Conservation (phyloP, 2,797 vertebrate genomes). For the Manis crassicaudata region DNA sequence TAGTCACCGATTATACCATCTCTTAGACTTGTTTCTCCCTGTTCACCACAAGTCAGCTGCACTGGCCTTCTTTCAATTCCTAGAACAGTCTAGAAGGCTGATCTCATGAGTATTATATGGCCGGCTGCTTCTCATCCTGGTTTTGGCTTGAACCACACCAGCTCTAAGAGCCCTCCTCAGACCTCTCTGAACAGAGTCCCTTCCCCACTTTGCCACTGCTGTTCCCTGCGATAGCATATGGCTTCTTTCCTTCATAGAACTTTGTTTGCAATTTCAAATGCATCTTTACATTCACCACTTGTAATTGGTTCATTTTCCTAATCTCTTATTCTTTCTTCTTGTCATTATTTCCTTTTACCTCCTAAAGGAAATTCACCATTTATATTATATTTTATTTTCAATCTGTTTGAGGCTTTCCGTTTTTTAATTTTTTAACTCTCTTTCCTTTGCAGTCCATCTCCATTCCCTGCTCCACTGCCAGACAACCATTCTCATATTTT, state of each 20-base stretch:
- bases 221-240: not conserved
- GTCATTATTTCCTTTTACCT: conserved; percentile 2
- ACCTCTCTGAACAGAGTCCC: not conserved
- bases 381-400: conserved; percentile 22
- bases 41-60: not conserved
- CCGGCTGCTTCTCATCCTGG: not conserved
- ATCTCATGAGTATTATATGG: not conserved
- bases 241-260: not conserved
- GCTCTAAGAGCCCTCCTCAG: not conserved
- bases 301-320: not conserved
- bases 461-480: not conserved
- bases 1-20: conserved; percentile 15
- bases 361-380: not conserved
- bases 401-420: not conserved
- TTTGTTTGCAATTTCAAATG: not conserved
- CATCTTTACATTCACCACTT: not conserved
- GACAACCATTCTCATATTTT: not conserved
- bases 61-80: not conserved
- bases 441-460: not conserved
- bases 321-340: conserved; percentile 8
- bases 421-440: not conserved
- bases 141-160: not conserved
- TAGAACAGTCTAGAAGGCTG: not conserved
- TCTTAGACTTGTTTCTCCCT: not conserved
- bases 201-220: not conserved